Evolutionary conservation across 2,888 invertebrate species (phyloP).

Genomic region (Eristalinus sepulchralis): DNA sequence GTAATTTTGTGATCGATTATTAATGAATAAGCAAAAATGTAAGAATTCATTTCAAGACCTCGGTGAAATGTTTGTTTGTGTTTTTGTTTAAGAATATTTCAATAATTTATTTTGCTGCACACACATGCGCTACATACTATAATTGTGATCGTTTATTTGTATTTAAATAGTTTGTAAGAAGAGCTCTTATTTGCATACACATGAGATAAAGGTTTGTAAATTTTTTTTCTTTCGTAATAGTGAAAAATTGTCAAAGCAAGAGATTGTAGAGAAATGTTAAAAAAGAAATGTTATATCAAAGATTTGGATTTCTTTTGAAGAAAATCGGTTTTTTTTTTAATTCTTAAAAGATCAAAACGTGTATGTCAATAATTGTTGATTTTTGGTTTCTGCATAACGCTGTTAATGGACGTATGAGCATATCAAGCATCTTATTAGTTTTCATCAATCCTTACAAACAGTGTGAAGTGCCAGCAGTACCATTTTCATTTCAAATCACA

Average conservation of each 20-base stretch:
- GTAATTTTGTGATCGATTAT: not conserved
- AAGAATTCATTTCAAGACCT: not conserved
- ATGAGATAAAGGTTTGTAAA: not conserved
- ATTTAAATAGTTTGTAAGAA: not conserved
- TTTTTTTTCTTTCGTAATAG: not conserved
- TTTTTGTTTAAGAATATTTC: not conserved
- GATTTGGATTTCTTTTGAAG: too few relatives aligned
- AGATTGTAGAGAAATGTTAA: too few relatives aligned
- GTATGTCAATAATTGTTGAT: too few relatives aligned
- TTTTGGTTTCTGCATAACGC: too few relatives aligned
- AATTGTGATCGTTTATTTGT: not conserved
- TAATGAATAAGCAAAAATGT: not conserved
- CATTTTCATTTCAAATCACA: not conserved
- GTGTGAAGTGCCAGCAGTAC: not conserved
- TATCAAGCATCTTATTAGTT: not conserved
- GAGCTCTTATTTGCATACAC: not conserved
- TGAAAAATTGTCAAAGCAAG: not conserved
- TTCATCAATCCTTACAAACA: not conserved
- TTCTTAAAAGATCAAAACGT: too few relatives aligned
- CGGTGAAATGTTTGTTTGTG: not conserved
- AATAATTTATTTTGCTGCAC: not conserved
- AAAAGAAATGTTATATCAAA: too few relatives aligned
- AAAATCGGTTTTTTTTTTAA: too few relatives aligned
- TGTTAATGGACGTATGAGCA: too few relatives aligned
- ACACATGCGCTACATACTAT: not conserved